phyloP scores from a whole-genome alignment of 2,797 vertebrate genomes.

The Trematomus bernacchii region DNA sequence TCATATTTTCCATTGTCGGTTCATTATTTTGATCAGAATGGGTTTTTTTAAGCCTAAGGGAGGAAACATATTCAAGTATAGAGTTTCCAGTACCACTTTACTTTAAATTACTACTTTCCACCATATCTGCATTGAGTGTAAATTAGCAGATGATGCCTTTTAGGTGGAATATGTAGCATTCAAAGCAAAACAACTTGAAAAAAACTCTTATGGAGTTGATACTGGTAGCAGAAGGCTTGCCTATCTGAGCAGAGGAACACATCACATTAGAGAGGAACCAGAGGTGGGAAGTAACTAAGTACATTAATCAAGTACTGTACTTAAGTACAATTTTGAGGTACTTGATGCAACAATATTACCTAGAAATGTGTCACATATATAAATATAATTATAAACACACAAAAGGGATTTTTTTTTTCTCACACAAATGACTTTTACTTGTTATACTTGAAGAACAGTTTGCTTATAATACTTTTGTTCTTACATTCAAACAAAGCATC shows the following conservation, averaged over 20 bases:
- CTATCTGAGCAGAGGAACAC: neutral
- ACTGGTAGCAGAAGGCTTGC: neutral
- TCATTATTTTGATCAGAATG: neutral
- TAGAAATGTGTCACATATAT: no score
- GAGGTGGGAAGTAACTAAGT: no score
- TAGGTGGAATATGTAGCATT: neutral
- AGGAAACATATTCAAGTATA: neutral
- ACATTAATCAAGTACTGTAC: no score
- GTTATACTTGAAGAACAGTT: no score
- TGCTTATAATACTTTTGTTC: no score
- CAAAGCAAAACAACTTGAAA: neutral
- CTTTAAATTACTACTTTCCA: no score
- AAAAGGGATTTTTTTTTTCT: no score
- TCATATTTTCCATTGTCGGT: neutral
- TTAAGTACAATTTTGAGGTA: no score
- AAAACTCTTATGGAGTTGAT: neutral
- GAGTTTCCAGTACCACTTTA: neutral
- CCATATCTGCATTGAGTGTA: neutral
- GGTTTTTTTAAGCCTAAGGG: neutral
- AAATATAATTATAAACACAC: no score
- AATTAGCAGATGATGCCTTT: neutral
- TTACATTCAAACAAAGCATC: no score
- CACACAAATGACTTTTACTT: no score
- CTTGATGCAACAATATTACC: no score
- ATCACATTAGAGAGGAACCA: constrained; percentile 11